Evolutionary conservation across 2,113 vertebrate species (phyloP).

Genomic region (Alectura lathami): DNA sequence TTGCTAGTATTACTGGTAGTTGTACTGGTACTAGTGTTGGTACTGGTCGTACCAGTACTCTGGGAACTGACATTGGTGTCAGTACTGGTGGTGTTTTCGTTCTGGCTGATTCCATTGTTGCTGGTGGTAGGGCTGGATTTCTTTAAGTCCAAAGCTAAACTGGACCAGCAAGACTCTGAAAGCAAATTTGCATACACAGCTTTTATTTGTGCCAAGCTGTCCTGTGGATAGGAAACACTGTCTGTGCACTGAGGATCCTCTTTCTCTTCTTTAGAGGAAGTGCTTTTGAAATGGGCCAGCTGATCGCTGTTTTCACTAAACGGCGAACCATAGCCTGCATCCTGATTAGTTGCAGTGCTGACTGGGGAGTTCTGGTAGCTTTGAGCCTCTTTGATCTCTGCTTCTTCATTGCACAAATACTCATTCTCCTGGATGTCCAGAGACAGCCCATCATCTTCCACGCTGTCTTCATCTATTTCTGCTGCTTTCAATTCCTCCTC

Average conservation of each 20-base stretch:
- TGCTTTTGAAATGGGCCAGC: conserved; percentile 87
- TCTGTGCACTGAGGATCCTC: conserved; percentile 82
- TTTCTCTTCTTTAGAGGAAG: conserved; percentile 87
- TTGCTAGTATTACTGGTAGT: conserved; percentile 71
- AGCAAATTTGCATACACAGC: conserved; percentile 95
- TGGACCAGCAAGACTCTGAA: conserved; percentile 96
- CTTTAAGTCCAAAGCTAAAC: conserved; percentile 91
- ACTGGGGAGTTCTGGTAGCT: conserved; percentile 96
- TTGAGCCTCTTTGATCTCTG: conserved; percentile 86
- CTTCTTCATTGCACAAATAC: conserved; percentile 88
- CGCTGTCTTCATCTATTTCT: conserved; percentile 86
- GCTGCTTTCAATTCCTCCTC: conserved; percentile 93
- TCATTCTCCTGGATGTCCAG: conserved; percentile 90
- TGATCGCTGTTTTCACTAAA: conserved; percentile 95
- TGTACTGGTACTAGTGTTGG: conserved; percentile 61
- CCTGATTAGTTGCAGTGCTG: conserved; percentile 95
- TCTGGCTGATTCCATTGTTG: conserved; percentile 81
- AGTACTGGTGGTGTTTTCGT: conserved; percentile 58
- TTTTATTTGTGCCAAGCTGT: conserved; percentile 98
- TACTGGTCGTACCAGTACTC: conserved; percentile 37
- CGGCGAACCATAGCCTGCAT: conserved; percentile 93
- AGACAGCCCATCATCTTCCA: conserved; percentile 89
- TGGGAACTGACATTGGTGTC: conserved; percentile 48
- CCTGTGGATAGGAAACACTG: conserved; percentile 86
- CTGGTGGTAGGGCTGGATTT: conserved; percentile 83